Evolutionary conservation across 1,140 invertebrate genomes (phyloP).

Genomic region (Saccostrea echinata): DNA sequence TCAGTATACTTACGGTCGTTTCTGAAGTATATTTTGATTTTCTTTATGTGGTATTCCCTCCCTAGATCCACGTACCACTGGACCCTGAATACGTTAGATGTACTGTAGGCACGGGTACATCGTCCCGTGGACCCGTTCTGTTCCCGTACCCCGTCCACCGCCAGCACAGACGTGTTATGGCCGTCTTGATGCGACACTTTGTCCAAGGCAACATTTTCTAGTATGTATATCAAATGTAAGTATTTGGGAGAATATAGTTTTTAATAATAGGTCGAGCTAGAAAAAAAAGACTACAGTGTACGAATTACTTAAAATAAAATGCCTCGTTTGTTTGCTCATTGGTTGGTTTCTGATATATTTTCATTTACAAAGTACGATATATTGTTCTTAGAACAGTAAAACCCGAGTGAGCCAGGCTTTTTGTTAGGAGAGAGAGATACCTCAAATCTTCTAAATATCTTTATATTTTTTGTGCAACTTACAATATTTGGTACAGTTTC

Average conservation of each 20-base stretch:
- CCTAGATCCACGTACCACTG: conserved; percentile 65
- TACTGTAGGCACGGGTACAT: conserved; percentile 61
- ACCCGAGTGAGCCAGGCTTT: no score
- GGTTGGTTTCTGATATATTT: no score
- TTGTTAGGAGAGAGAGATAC: not conserved
- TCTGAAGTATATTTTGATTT: conserved; percentile 63
- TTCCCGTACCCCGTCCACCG: conserved; percentile 63
- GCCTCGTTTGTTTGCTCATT: no score
- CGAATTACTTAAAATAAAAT: no score
- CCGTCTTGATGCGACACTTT: conserved; percentile 62
- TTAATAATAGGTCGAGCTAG: no score
- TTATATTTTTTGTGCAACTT: not conserved
- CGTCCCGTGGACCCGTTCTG: conserved; percentile 59
- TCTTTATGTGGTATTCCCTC: conserved; percentile 52
- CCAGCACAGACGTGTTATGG: conserved; percentile 60
- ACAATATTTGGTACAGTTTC: no score
- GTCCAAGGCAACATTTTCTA: conserved; percentile 64
- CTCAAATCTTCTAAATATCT: not conserved
- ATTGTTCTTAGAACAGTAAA: no score
- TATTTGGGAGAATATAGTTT: no score
- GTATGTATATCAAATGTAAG: no score
- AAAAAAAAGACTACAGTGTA: no score
- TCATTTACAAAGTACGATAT: no score
- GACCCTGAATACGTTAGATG: conserved; percentile 60
- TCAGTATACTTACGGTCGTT: conserved; percentile 55